Evolutionary conservation across 2,888 invertebrate species (phyloP).

Genomic region (Unio pictorum): DNA sequence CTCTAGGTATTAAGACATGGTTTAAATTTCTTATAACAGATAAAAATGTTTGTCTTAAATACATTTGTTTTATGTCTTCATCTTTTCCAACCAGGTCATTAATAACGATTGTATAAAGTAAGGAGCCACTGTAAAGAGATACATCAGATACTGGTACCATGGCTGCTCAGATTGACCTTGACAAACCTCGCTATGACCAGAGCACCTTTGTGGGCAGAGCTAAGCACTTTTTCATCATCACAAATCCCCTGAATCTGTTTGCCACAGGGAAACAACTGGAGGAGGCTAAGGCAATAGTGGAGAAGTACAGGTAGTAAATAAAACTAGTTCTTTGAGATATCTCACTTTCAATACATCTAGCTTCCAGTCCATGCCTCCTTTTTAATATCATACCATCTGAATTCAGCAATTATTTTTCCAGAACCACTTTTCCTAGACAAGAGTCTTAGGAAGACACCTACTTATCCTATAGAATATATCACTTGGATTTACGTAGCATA

Average conservation of each 20-base stretch:
- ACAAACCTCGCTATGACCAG: slow-evolving; percentile 93
- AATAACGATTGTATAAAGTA: background rate
- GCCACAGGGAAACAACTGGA: slow-evolving; percentile 82
- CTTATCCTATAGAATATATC: too few species aligned
- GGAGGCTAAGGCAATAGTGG: slow-evolving; percentile 83
- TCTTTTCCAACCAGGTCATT: background rate
- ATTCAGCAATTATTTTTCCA: too few species aligned
- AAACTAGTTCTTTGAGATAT: background rate
- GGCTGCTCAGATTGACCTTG: slow-evolving; percentile 76
- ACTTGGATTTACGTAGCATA: too few species aligned
- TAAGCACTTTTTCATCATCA: slow-evolving; percentile 90
- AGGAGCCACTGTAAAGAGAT: too few species aligned
- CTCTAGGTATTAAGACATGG: too few species aligned
- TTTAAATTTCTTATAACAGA: too few species aligned
- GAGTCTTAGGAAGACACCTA: too few species aligned
- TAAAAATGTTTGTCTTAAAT: too few species aligned
- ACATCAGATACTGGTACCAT: too few species aligned
- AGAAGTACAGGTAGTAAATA: slow-evolving; percentile 78
- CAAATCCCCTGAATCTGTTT: slow-evolving; percentile 94
- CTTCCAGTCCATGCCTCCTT: background rate
- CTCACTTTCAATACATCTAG: background rate
- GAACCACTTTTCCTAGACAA: too few species aligned
- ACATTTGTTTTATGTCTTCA: too few species aligned
- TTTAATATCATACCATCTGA: too few species aligned
- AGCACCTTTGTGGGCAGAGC: slow-evolving; percentile 90